Conservation (phyloP, 2,797 vertebrate species). For the Syndactyla subalaris region DNA sequence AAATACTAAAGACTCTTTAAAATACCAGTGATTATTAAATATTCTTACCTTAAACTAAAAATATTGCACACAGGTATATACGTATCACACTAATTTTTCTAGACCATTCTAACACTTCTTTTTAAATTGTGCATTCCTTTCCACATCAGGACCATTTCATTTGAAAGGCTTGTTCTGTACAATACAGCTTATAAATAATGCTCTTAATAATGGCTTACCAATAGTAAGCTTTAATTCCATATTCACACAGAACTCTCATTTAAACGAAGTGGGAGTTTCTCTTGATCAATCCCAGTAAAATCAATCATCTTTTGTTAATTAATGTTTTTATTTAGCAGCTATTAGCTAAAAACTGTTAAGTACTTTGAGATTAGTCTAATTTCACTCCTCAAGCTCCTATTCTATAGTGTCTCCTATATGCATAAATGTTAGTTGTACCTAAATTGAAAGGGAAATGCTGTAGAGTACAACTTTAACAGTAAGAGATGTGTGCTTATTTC, state of each 20-base stretch:
- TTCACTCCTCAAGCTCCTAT: neutral
- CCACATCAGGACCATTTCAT: neutral
- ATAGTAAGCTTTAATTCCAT: constrained; percentile 41
- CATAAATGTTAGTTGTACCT: neutral
- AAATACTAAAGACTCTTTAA: neutral
- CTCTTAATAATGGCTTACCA: constrained; percentile 39
- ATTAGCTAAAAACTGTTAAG: neutral
- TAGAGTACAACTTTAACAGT: neutral
- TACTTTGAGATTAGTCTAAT: neutral
- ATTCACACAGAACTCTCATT: constrained; percentile 23
- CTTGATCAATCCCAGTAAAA: constrained; percentile 1
- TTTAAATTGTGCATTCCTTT: constrained; percentile 24
- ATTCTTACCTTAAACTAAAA: neutral
- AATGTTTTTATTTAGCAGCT: constrained; percentile 12
- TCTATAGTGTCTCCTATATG: neutral
- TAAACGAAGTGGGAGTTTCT: constrained; percentile 35
- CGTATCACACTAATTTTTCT: neutral
- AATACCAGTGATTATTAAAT: neutral
- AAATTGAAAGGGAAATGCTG: neutral
- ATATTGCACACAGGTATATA: neutral
- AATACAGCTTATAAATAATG: constrained; percentile 32
- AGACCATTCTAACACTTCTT: neutral
- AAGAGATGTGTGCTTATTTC: neutral
- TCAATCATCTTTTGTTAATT: constrained; percentile 25
- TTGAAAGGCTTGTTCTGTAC: neutral